Conservation (phyloP, 2,888 invertebrate genomes). For the Drosophila multiciliata region DNA sequence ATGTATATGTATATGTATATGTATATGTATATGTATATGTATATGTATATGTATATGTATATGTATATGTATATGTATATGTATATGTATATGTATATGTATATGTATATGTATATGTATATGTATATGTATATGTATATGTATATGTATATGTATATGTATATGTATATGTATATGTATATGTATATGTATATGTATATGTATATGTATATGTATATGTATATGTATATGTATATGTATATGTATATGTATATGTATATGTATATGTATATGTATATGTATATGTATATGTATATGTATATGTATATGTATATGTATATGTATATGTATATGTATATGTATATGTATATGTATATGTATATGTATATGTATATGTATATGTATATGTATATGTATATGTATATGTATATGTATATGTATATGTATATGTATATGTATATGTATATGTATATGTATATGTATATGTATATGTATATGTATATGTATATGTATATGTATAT, state of each 20-base stretch:
- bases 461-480: not conserved
- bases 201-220: not conserved
- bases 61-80: not conserved
- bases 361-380: not conserved
- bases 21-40: not conserved
- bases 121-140: not conserved
- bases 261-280: not conserved
- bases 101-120: not conserved
- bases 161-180: not conserved
- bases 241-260: not conserved
- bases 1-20: not conserved
- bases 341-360: not conserved
- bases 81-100: not conserved
- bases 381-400: not conserved
- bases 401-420: not conserved
- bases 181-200: not conserved
- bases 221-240: not conserved
- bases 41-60: not conserved
- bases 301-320: not conserved
- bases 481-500: not conserved
- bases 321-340: not conserved
- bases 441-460: not conserved
- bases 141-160: not conserved
- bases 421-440: not conserved
- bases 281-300: not conserved